Evolutionary conservation across 2,888 invertebrate genomes (phyloP).

Genomic region (Ptycholaimellus sp.): DNA sequence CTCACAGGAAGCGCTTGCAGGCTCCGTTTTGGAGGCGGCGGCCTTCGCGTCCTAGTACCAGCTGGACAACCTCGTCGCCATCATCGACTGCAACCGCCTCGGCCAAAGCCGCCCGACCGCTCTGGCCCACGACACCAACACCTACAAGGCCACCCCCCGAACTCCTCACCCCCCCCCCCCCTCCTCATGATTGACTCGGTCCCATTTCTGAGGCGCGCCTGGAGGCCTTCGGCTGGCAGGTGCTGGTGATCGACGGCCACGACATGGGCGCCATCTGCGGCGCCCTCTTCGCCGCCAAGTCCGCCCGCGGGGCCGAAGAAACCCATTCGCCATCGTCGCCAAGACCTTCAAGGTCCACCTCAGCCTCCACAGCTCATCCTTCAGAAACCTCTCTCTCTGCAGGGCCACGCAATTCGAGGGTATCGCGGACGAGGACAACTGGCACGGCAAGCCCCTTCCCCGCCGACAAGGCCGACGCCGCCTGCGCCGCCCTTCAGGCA

Average conservation of each 20-base stretch:
- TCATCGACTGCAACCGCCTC: conserved; percentile 85
- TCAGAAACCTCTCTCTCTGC: background rate
- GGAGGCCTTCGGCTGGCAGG: conserved; percentile 31
- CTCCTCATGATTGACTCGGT: background rate
- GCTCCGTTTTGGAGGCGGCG: conserved; percentile 23
- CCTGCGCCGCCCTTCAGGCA: no score
- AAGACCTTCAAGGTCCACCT: conserved; percentile 61
- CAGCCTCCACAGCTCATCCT: background rate
- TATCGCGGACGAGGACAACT: conserved; percentile 75
- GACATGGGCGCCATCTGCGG: conserved; percentile 59
- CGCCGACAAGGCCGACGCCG: conserved; percentile 12
- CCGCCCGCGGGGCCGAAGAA: conserved; percentile 60
- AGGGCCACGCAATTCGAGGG: conserved; percentile 32
- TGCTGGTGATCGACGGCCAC: conserved; percentile 82
- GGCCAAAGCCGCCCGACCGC: conserved; percentile 90
- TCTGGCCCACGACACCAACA: conserved; percentile 67
- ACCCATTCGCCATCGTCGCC: conserved; percentile 74
- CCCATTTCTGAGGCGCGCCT: conserved; percentile 16
- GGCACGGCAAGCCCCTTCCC: conserved; percentile 85
- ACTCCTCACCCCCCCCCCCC: no score
- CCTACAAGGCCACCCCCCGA: conserved; percentile 41
- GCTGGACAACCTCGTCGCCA: conserved; percentile 79
- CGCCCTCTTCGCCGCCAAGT: conserved; percentile 24
- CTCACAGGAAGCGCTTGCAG: no score
- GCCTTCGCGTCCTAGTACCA: conserved; percentile 78